These are phyloP conservation scores for Habropoda laboriosa DNA, from an alignment of 1,140 invertebrate genomes.

Conservation along the genomic window DNA sequence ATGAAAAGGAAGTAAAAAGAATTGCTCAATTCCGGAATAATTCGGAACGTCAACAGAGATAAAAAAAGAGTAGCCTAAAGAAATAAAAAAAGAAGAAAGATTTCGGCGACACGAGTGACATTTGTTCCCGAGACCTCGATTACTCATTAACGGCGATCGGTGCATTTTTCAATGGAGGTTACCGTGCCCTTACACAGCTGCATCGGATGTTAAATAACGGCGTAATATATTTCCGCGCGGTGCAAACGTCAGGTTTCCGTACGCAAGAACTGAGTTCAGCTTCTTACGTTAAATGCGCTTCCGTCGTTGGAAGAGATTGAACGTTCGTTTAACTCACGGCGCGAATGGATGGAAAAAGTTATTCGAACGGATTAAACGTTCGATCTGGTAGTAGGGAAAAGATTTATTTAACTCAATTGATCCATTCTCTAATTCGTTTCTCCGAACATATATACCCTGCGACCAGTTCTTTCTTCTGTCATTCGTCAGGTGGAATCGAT, in stretches of 20 bases:
- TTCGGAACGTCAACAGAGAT: too few species aligned
- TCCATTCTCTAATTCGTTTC: not conserved
- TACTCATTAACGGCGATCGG: not conserved
- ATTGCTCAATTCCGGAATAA: too few species aligned
- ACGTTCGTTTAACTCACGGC: not conserved
- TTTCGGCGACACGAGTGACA: not conserved
- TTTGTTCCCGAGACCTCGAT: not conserved
- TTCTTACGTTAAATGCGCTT: not conserved
- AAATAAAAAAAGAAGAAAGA: too few species aligned
- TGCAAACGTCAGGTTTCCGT: not conserved
- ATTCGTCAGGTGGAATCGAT: not conserved
- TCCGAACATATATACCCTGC: too few species aligned
- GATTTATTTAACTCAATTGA: not conserved
- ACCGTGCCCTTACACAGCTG: not conserved
- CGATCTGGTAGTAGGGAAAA: not conserved
- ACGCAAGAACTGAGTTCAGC: not conserved
- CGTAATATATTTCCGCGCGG: constrained; percentile 1
- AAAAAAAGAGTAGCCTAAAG: too few species aligned
- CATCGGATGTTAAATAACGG: not conserved
- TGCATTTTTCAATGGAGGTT: constrained; percentile 10
- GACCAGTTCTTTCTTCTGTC: not conserved
- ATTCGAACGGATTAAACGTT: not conserved
- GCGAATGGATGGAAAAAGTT: not conserved
- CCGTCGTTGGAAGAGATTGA: not conserved
- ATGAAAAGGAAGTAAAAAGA: too few species aligned